Percentiles rank a stretch among this genome's conserved stretches.
Evolutionary conservation across 2,888 invertebrate species (phyloP).

Genomic region (Lepidochitona cinerea): DNA sequence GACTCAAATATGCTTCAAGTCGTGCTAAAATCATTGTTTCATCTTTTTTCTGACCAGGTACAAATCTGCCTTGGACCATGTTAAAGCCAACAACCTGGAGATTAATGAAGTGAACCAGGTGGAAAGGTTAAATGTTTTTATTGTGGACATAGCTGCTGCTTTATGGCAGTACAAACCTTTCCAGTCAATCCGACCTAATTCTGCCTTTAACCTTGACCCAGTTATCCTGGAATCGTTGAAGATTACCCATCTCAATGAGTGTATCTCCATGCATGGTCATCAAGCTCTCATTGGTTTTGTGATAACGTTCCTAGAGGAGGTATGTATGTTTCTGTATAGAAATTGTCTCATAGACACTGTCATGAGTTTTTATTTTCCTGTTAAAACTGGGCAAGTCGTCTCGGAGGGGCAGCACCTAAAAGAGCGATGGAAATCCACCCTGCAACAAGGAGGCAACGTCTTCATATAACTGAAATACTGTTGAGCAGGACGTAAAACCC

Average conservation of each 20-base stretch:
- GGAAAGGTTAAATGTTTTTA: slow-evolving; percentile 25
- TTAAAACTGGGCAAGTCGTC: too few species aligned
- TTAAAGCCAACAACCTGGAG: slow-evolving; percentile 5
- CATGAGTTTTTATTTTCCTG: too few species aligned
- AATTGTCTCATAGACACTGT: too few species aligned
- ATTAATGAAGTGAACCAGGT: background rate
- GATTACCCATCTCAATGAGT: background rate
- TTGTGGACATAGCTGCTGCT: slow-evolving; percentile 28
- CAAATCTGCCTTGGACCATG: slow-evolving; percentile 14
- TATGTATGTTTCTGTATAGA: too few species aligned
- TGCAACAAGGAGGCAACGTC: too few species aligned
- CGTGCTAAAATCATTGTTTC: too few species aligned
- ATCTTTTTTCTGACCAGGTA: slow-evolving; percentile 8
- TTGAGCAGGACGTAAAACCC: too few species aligned
- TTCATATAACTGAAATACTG: too few species aligned
- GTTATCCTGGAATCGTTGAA: slow-evolving; percentile 4
- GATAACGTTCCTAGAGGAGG: slow-evolving; percentile 24
- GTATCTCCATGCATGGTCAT: slow-evolving; percentile 12
- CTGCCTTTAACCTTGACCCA: slow-evolving; percentile 8
- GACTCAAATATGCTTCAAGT: too few species aligned
- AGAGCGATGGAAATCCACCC: too few species aligned
- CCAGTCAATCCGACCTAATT: background rate
- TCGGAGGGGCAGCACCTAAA: too few species aligned
- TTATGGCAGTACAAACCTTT: slow-evolving; percentile 27
- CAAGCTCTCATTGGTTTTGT: slow-evolving; percentile 23